Conservation (phyloP, 2,797 vertebrate species). For the Cryptoblepharus egeriae region DNA sequence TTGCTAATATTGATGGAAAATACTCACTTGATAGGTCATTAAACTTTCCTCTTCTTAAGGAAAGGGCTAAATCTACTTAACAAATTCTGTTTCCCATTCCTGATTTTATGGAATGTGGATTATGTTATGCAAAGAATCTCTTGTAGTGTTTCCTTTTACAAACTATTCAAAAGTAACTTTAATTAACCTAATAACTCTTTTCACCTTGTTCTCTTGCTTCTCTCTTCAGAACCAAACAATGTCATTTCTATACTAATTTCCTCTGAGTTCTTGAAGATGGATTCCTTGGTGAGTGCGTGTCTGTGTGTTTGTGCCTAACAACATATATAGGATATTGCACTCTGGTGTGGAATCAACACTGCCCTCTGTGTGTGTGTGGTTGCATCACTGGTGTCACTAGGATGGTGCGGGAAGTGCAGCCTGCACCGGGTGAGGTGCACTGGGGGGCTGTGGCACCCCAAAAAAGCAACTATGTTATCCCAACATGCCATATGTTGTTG, state of each 20-base stretch:
- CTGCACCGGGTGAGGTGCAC: too few relatives aligned
- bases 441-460: too few relatives aligned
- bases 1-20: not conserved
- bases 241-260: conserved; percentile 99
- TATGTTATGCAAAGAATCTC: conserved; percentile 1
- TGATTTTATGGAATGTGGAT: conserved; percentile 12
- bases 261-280: conserved; percentile 99
- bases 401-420: too few relatives aligned
- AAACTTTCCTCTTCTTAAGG: not conserved
- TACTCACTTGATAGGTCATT: not conserved
- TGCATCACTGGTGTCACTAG: too few relatives aligned
- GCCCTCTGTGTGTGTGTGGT: too few relatives aligned
- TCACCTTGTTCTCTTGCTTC: conserved; percentile 37
- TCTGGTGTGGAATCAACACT: not conserved
- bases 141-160: conserved; percentile 35
- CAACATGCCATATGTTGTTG: too few relatives aligned
- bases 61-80: not conserved
- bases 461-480: too few relatives aligned
- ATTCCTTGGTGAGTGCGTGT: conserved; percentile 93
- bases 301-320: too few relatives aligned
- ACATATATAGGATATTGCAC: too few relatives aligned
- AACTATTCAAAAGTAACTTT: conserved; percentile 14
- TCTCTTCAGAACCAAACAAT: conserved; percentile 95
- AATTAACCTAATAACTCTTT: conserved; percentile 21
- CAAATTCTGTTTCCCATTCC: not conserved